A percentile compares a stretch with the other conserved stretches of the same genome.
Evolutionary conservation across 2,888 invertebrate species (phyloP).

Genomic region (Tachina grossa): DNA sequence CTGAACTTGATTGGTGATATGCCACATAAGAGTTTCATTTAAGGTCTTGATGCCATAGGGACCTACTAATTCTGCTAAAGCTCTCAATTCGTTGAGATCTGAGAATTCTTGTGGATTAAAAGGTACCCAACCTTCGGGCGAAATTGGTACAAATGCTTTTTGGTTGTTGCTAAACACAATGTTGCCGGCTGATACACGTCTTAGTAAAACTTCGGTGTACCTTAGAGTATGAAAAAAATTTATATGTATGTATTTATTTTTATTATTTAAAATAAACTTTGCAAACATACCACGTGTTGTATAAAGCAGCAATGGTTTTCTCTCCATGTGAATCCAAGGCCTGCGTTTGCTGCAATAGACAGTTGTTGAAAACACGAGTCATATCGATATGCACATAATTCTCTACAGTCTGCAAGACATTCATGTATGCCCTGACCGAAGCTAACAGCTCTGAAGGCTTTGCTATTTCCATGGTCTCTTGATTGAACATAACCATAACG

Average conservation of each 20-base stretch:
- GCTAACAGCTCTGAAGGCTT: slow-evolving; percentile 97
- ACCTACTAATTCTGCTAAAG: slow-evolving; percentile 97
- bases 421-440: slow-evolving; percentile 98
- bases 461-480: slow-evolving; percentile 98
- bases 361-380: slow-evolving; percentile 98
- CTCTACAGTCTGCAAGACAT: slow-evolving; percentile 98
- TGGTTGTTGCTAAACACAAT: slow-evolving; percentile 99
- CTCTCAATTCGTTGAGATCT: slow-evolving; percentile 96
- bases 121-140: slow-evolving; percentile 94
- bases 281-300: slow-evolving; percentile 91
- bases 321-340: slow-evolving; percentile 97
- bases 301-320: slow-evolving; percentile 96
- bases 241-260: neutral
- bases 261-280: neutral
- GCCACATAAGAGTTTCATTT: slow-evolving; percentile 99
- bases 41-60: slow-evolving; percentile 99
- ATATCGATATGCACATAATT: slow-evolving; percentile 99
- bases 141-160: slow-evolving; percentile 96
- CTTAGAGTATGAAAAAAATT: slow-evolving; percentile 49
- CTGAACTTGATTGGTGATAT: slow-evolving; percentile 98
- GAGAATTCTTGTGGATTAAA: slow-evolving; percentile 99
- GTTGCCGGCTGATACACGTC: slow-evolving; percentile 96
- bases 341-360: slow-evolving; percentile 98
- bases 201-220: slow-evolving; percentile 89
- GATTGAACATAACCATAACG: slow-evolving; percentile 99